Evolutionary conservation across 2,113 vertebrate species (phyloP), one percentile per base, ranked within the genome.

Genomic region (Neolamprologus tretocephalus): DNA sequence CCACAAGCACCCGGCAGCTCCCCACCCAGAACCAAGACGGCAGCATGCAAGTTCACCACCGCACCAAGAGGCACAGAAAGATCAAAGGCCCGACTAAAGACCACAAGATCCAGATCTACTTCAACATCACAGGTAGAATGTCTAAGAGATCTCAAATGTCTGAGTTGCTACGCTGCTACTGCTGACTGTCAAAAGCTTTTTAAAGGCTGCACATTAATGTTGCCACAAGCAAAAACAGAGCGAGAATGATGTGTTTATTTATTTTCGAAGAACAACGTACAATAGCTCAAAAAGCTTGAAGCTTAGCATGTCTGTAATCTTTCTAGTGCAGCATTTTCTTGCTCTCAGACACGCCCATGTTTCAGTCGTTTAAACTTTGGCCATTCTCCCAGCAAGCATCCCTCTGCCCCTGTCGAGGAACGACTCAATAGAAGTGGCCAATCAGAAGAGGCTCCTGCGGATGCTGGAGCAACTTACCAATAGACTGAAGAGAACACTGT

Each of bases 101-200:
- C 91, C 98, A 99, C 86, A 99, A 99, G 96, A 98, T 99, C 90
- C 98, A 98, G 94, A 97, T 99, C 87, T 96, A 97, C 94, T 99
- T 99, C 96, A 99, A 99, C 90, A 99, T 99, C 94, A 98, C 98
- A 94, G 99, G 99, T 99, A 94, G 16, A 68, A 78, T 12, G 47
- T 51, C 17, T 13, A 13, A 51, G 16, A 78, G 35, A 68, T 68
- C 35, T 42, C 66, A 71, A 71, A 40, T 13, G 7, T 68, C 68
- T 73, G 42, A 75, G 23, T 47, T 47, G 23, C 42, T 8, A 75
- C 6, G 5, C 68, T 73, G 68, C 13, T 26, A 73, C 37, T 45
- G 37, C 37, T 73, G 68, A 47, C 42, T 1, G 33, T 21, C 61
- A 37, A 66, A 66, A 66, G 61, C 17, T n/a, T 37, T 66, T 66